Percentiles rank a stretch among this genome's conserved stretches.
Evolutionary conservation across 2,797 vertebrate genomes (phyloP).

Genomic region (Sparus aurata): DNA sequence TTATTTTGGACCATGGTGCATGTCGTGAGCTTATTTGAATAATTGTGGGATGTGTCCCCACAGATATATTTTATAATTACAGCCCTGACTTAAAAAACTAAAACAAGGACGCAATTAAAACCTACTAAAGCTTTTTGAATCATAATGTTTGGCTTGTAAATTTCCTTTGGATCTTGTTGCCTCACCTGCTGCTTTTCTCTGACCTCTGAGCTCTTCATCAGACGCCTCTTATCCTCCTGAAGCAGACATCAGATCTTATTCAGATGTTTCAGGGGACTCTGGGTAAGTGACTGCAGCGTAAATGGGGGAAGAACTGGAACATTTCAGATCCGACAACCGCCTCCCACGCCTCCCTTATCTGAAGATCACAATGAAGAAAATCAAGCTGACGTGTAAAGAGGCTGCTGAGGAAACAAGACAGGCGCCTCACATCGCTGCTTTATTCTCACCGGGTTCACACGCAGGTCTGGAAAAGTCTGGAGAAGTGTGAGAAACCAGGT

Average conservation of each 20-base stretch:
- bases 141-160: background rate
- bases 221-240: background rate
- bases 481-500: conserved; percentile 5
- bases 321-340: background rate
- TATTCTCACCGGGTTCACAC: conserved; percentile 20
- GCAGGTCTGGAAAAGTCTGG: conserved; percentile 24
- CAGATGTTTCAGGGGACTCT: background rate
- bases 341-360: conserved; percentile 35
- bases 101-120: too few relatives aligned
- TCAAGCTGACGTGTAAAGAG: conserved; percentile 34
- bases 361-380: conserved; percentile 39
- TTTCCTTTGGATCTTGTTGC: background rate
- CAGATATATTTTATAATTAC: too few relatives aligned
- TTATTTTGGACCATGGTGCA: too few relatives aligned
- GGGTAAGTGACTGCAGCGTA: background rate
- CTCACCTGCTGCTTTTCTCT: background rate
- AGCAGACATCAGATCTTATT: background rate
- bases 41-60: too few relatives aligned
- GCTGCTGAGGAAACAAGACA: conserved; percentile 24
- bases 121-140: too few relatives aligned
- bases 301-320: conserved; percentile 20
- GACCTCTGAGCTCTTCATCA: background rate
- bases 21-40: too few relatives aligned
- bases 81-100: too few relatives aligned
- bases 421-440: conserved; percentile 16